Base-by-base conservation (phyloP, 2,797 vertebrate genomes). In the Pyrocephalus nanus region DNA sequence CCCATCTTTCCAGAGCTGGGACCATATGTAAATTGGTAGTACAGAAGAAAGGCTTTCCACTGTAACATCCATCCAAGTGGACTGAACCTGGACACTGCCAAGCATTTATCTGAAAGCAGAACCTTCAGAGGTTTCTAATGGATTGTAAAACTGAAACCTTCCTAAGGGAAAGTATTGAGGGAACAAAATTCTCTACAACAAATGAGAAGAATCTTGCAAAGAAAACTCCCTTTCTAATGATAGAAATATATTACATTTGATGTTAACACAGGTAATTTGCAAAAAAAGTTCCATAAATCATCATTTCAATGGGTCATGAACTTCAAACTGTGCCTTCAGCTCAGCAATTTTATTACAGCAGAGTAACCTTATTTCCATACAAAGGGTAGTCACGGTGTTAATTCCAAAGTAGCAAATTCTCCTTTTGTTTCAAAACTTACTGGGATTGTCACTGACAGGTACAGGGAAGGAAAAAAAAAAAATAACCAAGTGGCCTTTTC, bases 331-430 rank as follows among this genome's bases (percentile, higher is more conserved):
- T 83, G 86, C 87, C 55, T 95, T 97, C 87, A 91, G 82, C 75
- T 96, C 91, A 95, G 85, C 79, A 82, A 38, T 95, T 91, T 96
- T 81, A 69, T 86, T 91, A 81, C 78, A 90, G 69, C 83, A 92
- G 67, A 97, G 94, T 95, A 84, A 94, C 73, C 74, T 90, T 89
- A 91, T 96, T 96, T 97, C 83, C 91, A 93, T 85, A 91, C 29
- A 48, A 74, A 76, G 60, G 95, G 77, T 89, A 95, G 90, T 90
- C 91, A 76, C 13, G 5, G 40, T 90, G 85, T 84, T 94, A 92
- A 93, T 96, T 87, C 86, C 83, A 55, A 96, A 93, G 88, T 83
- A 95, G 79, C 84, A 96, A 91, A 95, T 93, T 76, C 53, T 90
- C 87, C 66, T 86, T 92, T 88, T 81, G 61, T 82, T 93, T 93